Conservation (phyloP, 2,113 vertebrate genomes). For the Stercorarius parasiticus region DNA sequence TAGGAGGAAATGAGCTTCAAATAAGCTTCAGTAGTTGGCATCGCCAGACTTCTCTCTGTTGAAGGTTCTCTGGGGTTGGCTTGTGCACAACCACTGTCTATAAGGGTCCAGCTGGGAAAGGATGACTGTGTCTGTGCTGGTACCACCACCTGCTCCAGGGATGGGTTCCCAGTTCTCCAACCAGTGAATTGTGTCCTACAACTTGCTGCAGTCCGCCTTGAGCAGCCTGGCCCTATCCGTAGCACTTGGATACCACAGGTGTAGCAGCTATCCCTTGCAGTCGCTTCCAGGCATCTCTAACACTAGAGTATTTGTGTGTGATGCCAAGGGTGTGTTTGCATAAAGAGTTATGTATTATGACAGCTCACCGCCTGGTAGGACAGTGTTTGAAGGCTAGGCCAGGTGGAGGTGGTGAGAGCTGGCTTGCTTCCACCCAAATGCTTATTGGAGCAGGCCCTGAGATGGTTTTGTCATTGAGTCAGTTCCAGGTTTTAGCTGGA, state of each 20-base stretch:
- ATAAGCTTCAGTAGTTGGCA: neutral
- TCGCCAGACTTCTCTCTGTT: neutral
- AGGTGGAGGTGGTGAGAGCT: constrained; percentile 35
- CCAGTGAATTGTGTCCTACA: neutral
- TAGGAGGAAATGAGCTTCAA: neutral
- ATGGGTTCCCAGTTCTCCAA: neutral
- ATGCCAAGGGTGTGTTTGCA: constrained; percentile 8
- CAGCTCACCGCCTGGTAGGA: neutral
- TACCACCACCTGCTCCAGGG: neutral
- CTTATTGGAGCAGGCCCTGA: neutral
- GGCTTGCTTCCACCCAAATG: neutral
- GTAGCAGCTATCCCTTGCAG: neutral
- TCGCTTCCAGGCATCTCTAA: neutral
- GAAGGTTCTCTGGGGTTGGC: neutral
- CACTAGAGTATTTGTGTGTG: neutral
- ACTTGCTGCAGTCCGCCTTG: neutral
- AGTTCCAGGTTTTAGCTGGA: constrained; percentile 34
- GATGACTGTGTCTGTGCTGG: neutral
- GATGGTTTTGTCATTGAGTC: neutral
- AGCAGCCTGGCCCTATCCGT: neutral
- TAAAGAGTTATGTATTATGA: constrained; percentile 1
- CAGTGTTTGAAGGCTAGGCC: neutral
- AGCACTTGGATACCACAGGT: neutral
- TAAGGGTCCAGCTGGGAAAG: neutral
- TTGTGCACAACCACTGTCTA: neutral